phyloP scores from a whole-genome alignment of 2,888 invertebrate species.

The Eumerus sabulonum region DNA sequence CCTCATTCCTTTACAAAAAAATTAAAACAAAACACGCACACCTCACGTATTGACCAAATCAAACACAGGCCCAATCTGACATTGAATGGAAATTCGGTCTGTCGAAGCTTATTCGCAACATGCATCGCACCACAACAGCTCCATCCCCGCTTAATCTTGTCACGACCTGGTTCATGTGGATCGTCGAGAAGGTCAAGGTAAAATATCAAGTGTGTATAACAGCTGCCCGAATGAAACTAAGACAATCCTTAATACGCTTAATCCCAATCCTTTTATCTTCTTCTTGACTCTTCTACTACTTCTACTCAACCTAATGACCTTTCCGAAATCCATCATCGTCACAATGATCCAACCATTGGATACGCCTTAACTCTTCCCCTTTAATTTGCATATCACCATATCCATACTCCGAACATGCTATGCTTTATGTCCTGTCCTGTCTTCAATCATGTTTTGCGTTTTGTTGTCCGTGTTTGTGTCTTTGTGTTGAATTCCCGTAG shows the following conservation, averaged over 20 bases:
- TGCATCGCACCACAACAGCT: slow-evolving; percentile 98
- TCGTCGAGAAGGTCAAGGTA: slow-evolving; percentile 89
- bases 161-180: slow-evolving; percentile 94
- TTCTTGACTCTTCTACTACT: slow-evolving; percentile 39
- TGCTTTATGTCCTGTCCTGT: slow-evolving; percentile 62
- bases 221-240: slow-evolving; percentile 70
- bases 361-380: slow-evolving; percentile 8
- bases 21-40: slow-evolving; percentile 20
- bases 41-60: slow-evolving; percentile 43
- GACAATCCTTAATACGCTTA: background rate
- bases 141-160: slow-evolving; percentile 98
- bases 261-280: too few species aligned
- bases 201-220: slow-evolving; percentile 74
- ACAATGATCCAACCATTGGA: background rate
- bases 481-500: slow-evolving; percentile 74
- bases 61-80: slow-evolving; percentile 95
- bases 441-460: slow-evolving; percentile 40
- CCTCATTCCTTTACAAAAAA: slow-evolving; percentile 29
- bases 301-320: slow-evolving; percentile 63
- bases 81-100: slow-evolving; percentile 99
- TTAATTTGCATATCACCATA: slow-evolving; percentile 43
- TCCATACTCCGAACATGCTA: slow-evolving; percentile 26
- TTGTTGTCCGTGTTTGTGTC: slow-evolving; percentile 59
- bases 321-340: slow-evolving; percentile 55
- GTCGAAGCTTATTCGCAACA: slow-evolving; percentile 98